Base-by-base conservation (phyloP, 2,113 vertebrate genomes). In the Pluvianellus socialis region DNA sequence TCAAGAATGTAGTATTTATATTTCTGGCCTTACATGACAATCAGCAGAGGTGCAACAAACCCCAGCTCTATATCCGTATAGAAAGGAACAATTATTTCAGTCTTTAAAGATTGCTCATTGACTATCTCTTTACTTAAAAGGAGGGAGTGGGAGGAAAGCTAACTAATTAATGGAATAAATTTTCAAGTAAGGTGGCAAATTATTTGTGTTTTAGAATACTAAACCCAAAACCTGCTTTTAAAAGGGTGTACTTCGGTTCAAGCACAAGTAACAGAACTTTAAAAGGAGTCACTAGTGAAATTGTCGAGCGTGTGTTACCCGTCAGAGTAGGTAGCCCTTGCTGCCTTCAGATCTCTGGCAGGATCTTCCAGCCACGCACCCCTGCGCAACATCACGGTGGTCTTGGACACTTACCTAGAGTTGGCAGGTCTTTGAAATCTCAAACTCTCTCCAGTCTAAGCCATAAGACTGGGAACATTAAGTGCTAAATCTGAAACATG, bases 301-400 rank as follows among this genome's bases (percentile, higher is more conserved):
- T 10, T 9, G 4, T 44, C 26, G 2, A 42, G 65, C 4, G 53
- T 24, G 7, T 9, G 7, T 55, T 45, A 30, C 0, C 0, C 5
- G 0, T 42, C 40, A 27, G 24, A 72, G 44, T 3, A 59, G 42
- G 22, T 32, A 42, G 30, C 14, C 22, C 55, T 62, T 50, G 42
- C 20, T 83, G 49, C 49, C 49, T 13, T 23, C 13, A 50, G 23
- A 40, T n/a, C 33, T 75, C 6, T 40, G 49, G 38, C 18, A 52
- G 56, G 45, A 50, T 53, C 86, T 81, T 52, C 40, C 76, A 81
- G 35, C 17, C 74, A 45, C 4, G 33, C 32, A 59, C 27, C 30
- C 65, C 53, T 32, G 40, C 35, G 83, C 73, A 91, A 30, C 0
- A 0, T 15, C 17, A 15, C 0, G 9, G 42, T 30, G 44, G 44